phyloP scores from a whole-genome alignment of 1,140 invertebrate species.

The Eriosoma lanigerum region DNA sequence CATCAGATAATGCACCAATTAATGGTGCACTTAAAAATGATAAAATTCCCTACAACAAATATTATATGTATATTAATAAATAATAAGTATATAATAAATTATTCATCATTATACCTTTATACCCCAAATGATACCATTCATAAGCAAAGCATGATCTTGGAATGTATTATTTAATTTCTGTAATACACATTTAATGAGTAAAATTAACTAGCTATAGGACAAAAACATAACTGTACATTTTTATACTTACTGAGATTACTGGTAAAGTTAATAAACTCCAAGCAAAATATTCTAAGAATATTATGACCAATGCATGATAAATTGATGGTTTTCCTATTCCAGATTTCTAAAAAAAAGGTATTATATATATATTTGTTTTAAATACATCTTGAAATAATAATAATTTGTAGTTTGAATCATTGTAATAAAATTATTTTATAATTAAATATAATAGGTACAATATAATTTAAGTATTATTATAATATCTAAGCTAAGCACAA shows the following conservation, averaged over 20 bases:
- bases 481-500: too few species aligned
- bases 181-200: conserved; percentile 54
- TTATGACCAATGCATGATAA: conserved; percentile 97
- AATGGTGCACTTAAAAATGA: conserved; percentile 96
- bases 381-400: too few species aligned
- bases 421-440: too few species aligned
- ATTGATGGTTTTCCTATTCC: conserved; percentile 92
- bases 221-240: neutral
- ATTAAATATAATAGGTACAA: too few species aligned
- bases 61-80: conserved; percentile 39
- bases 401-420: too few species aligned
- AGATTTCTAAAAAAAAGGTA: conserved; percentile 67
- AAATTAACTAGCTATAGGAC: neutral
- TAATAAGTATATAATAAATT: neutral
- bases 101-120: conserved; percentile 68
- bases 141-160: conserved; percentile 97
- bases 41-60: conserved; percentile 79
- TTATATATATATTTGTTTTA: too few species aligned
- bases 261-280: conserved; percentile 98
- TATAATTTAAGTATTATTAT: too few species aligned
- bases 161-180: conserved; percentile 94
- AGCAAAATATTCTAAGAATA: conserved; percentile 99
- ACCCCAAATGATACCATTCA: conserved; percentile 99
- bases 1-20: conserved; percentile 95
- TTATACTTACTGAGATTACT: conserved; percentile 83